Evolutionary conservation across 2,888 invertebrate genomes (phyloP), one percentile per base, ranked within the genome.

Genomic region (Charanyca ferruginea): DNA sequence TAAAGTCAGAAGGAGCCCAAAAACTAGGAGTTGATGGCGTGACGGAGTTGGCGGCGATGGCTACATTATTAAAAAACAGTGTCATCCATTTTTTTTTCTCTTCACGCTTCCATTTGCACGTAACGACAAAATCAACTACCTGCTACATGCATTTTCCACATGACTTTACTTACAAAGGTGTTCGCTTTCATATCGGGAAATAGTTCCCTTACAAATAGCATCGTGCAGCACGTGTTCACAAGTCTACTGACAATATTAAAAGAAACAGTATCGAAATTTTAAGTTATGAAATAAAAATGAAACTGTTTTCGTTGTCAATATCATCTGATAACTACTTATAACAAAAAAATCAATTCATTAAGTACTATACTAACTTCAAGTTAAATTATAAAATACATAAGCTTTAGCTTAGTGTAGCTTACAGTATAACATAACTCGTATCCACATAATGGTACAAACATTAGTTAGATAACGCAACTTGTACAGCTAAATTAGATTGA

Each of bases 361-460:
- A n/a, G n/a, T n/a, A n/a, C n/a, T n/a, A n/a, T n/a, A n/a, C n/a
- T n/a, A n/a, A n/a, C n/a, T n/a, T n/a, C n/a, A n/a, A n/a, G n/a
- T n/a, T n/a, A n/a, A n/a, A n/a, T n/a, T n/a, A n/a, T n/a, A 32
- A 3, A 32, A 2, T 3, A 32, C 23, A 42, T 32, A 42, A 55
- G n/a, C 5, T 38, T 18, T n/a, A 47, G 22, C 22, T 53, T 49
- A 57, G 25, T 48, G 11, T 22, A 22, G 25, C 49, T 42, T 51
- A 44, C 66, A 44, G 22, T 4, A 25, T 49, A 42, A 16, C 38
- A 51, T 67, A 38, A 49, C 20, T 57, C 25, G 25, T 20, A 20
- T 6, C 47, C 54, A 25, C 23, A 23, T 42, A n/a, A 41, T 66
- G 55, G 42, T 35, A n/a, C 48, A 28, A 57, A 67, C 18, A 49